Evolutionary conservation across 2,797 vertebrate genomes (phyloP).

Genomic region (Psittacula echo): DNA sequence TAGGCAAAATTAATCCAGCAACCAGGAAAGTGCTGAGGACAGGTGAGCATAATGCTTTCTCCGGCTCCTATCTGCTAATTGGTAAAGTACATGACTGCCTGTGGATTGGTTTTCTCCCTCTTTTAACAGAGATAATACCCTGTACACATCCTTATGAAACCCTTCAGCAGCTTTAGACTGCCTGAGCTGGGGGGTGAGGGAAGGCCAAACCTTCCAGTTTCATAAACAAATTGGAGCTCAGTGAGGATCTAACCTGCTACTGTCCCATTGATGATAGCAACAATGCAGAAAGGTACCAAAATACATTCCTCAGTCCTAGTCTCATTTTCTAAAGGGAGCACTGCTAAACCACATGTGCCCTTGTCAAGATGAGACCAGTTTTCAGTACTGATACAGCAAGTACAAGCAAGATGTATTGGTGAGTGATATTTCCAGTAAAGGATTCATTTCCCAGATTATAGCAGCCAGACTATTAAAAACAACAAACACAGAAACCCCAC

Average conservation of each 20-base stretch:
- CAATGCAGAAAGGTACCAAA: not conserved
- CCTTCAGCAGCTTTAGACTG: not conserved
- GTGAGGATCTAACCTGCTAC: not conserved
- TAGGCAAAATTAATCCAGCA: not conserved
- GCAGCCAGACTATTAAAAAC: not conserved
- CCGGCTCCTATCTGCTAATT: not conserved
- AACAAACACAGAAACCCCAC: not conserved
- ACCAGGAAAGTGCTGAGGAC: not conserved
- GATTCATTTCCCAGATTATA: not conserved
- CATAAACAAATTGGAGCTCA: not conserved
- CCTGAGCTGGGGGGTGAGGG: not conserved
- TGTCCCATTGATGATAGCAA: not conserved
- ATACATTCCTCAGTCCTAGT: not conserved
- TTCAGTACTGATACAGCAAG: not conserved
- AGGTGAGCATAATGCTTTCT: not conserved
- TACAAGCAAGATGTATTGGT: not conserved
- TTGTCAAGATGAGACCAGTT: not conserved
- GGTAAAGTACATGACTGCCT: not conserved
- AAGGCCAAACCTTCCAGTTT: not conserved
- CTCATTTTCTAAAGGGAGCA: not conserved
- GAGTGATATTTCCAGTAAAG: not conserved
- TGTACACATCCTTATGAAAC: not conserved
- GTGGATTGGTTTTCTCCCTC: not conserved
- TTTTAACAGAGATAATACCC: not conserved
- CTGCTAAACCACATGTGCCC: accelerated